Percentiles rank a stretch among this genome's conserved stretches.
Conservation (phyloP, 2,888 invertebrate species). For the Scaptodrosophila latifasciaeformis region DNA sequence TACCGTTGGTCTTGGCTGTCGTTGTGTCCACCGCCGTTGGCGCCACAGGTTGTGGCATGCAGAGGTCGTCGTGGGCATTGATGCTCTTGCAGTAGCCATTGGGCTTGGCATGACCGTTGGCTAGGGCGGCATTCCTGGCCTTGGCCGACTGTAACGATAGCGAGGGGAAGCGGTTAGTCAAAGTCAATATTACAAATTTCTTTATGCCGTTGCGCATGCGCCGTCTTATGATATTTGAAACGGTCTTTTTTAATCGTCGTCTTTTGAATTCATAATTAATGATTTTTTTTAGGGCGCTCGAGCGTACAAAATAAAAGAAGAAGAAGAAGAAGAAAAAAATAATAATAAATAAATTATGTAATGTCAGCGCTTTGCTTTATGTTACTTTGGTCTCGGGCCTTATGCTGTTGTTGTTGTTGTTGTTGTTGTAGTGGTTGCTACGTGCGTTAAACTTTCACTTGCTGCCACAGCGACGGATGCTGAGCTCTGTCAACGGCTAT, state of each 20-base stretch:
- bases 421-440: slow-evolving; percentile 25
- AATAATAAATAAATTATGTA: slow-evolving; percentile 41
- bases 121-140: slow-evolving; percentile 39
- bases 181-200: too few relatives aligned
- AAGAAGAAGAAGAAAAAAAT: too few relatives aligned
- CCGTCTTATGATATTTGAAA: slow-evolving; percentile 9
- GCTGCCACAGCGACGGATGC: slow-evolving; percentile 48
- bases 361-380: slow-evolving; percentile 37
- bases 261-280: too few relatives aligned
- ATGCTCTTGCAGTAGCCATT: slow-evolving; percentile 63
- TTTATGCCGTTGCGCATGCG: slow-evolving; percentile 24
- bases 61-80: slow-evolving; percentile 55
- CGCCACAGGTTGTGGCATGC: slow-evolving; percentile 45
- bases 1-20: slow-evolving; percentile 29
- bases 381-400: slow-evolving; percentile 44
- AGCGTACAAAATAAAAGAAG: slow-evolving; percentile 10
- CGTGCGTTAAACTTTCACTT: slow-evolving; percentile 58
- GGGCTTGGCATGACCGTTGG: slow-evolving; percentile 54
- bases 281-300: slow-evolving; percentile 6
- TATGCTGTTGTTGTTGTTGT: slow-evolving; percentile 34
- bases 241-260: not conserved
- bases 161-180: too few relatives aligned
- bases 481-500: slow-evolving; percentile 28
- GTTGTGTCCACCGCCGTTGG: slow-evolving; percentile 22
- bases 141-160: too few relatives aligned